Evolutionary conservation across 2,113 vertebrate species (phyloP), one percentile per base, ranked within the genome.

Genomic region (Pterocles gutturalis): DNA sequence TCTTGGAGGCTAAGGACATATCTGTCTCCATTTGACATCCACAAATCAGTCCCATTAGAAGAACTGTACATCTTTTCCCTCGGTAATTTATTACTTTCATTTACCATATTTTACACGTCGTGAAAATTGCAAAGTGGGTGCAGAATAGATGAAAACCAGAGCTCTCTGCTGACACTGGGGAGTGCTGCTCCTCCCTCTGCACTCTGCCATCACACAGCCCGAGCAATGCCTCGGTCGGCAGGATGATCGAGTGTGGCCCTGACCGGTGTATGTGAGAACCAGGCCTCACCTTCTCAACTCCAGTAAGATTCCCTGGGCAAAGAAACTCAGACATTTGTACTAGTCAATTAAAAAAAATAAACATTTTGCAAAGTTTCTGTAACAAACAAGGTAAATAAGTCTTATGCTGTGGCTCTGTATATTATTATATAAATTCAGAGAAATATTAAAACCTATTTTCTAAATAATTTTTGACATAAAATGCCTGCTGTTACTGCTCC

Each of bases 61-160:
- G 71, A 58, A 34, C 33, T 9, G 7, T 46, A 41, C 19, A 33
- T 79, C 36, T 49, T 51, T 61, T 31, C 41, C 29, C 48, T 67
- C 6, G 3, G 36, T 13, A 72, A 33, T 46, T 67, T 66, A 18
- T 45, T 41, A 10, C 28, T 75, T 82, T 66, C 18, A 29, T 45
- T 81, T 43, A 36, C 46, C 0, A 0, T 11, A 31, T 41, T 54
- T 46, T 45, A 45, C 19, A 65, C 29, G 38, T 89, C 0, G 0
- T 24, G 45, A 24, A n/a, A 69, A 83, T 12, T 15, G 55, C n/a
- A 13, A 67, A 33, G 31, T 17, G 58, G 26, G 38, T 53, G 51
- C 28, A 72, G 49, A 71, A 5, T 0, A 65, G 36, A n/a, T 6
- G 49, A 54, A 78, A 65, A 46, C 0, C 54, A 5, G 28, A 62